Percentiles rank a stretch among this genome's conserved stretches.
Conservation (phyloP, 2,797 vertebrate genomes). For the Meda fulgida region DNA sequence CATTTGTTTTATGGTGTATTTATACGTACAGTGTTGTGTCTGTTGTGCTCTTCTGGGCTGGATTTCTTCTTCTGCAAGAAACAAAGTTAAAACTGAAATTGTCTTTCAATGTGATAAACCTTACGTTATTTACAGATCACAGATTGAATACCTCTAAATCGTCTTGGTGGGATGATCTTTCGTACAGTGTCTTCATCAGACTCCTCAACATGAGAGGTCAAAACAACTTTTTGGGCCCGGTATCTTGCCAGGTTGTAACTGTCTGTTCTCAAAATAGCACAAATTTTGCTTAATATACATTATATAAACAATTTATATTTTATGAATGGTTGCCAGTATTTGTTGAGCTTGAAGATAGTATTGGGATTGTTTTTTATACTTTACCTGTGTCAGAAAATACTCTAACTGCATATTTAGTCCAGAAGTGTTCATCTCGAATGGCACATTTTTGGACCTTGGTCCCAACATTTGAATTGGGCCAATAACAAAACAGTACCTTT, state of each 20-base stretch:
- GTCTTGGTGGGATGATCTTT: background rate
- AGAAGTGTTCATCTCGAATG: background rate
- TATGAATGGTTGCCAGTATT: background rate
- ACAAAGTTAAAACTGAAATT: too few species aligned
- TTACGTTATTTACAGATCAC: too few species aligned
- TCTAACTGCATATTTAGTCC: conserved; percentile 12
- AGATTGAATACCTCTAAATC: background rate
- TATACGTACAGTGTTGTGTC: too few species aligned
- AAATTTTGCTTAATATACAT: background rate
- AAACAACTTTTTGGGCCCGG: too few species aligned
- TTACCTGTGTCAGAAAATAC: conserved; percentile 30
- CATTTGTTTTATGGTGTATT: too few species aligned
- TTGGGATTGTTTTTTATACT: background rate
- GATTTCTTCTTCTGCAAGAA: too few species aligned
- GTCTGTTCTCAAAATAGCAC: background rate
- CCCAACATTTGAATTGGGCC: conserved; percentile 6
- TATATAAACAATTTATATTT: background rate
- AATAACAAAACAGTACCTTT: conserved; percentile 18
- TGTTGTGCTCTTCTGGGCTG: too few species aligned
- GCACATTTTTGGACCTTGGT: background rate
- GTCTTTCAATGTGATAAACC: too few species aligned
- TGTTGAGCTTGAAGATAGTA: background rate
- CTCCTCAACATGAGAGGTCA: background rate
- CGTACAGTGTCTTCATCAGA: background rate
- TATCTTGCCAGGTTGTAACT: background rate